Percentiles rank a stretch among this genome's conserved stretches.
Conservation (phyloP, 2,113 vertebrate species). For the Ictidomys tridecemlineatus region DNA sequence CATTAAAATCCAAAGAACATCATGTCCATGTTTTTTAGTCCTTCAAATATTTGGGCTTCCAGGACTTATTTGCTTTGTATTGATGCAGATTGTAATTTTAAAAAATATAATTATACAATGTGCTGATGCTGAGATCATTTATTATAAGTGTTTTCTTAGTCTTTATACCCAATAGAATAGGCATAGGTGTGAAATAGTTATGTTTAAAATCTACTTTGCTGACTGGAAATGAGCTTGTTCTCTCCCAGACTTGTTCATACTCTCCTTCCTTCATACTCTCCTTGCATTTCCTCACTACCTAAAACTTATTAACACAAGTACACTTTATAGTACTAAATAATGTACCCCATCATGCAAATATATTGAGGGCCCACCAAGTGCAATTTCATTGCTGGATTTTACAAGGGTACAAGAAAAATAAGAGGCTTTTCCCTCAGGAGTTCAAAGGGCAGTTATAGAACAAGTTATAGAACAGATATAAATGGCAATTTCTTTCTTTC, state of each 20-base stretch:
- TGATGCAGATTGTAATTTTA: conserved; percentile 63
- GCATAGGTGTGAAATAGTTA: conserved; percentile 6
- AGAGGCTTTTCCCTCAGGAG: neutral
- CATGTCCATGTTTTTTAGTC: conserved; percentile 45
- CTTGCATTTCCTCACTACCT: neutral
- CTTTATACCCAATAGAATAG: conserved; percentile 50
- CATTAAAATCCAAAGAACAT: conserved; percentile 58
- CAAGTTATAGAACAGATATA: conserved; percentile 3
- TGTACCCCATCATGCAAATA: conserved; percentile 10
- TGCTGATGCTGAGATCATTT: conserved; percentile 62
- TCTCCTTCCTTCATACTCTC: neutral
- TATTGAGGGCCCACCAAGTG: neutral
- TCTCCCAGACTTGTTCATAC: neutral
- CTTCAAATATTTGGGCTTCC: conserved; percentile 62
- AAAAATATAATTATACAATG: conserved; percentile 42
- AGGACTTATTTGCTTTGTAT: conserved; percentile 51
- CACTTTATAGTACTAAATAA: conserved; percentile 31
- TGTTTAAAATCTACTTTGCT: conserved; percentile 71
- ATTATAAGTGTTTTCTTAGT: conserved; percentile 63
- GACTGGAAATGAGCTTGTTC: conserved; percentile 56
- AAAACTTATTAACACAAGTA: conserved; percentile 54
- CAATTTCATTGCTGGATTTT: neutral
- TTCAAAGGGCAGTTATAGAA: conserved; percentile 13
- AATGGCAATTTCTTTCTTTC: neutral
- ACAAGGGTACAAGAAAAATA: conserved; percentile 6